Evolutionary conservation across 2,888 invertebrate genomes (phyloP), one percentile per base, ranked within the genome.

Genomic region (Scaptomyza reducta): DNA sequence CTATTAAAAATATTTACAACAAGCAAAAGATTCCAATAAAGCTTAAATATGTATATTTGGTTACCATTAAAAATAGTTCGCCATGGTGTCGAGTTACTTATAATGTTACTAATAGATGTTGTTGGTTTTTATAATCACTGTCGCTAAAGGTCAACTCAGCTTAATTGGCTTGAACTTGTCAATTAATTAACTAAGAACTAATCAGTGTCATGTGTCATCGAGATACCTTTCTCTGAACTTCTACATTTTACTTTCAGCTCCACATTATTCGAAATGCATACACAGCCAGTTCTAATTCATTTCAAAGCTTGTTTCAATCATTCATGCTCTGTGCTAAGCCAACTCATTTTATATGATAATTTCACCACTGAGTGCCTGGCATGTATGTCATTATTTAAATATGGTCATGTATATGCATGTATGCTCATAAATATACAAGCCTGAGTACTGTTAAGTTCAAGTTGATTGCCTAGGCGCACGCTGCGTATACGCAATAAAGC

Each of bases 311-410:
- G 16, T 60, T 58, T 44, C 42, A 44, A 50, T 61, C 41, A 16
- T 45, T 44, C 14, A 44, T 0, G 16, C 29, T 61, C 62, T 63
- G 77, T 69, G 86, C 53, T 49, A 83, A 67, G 73, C 67, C 63
- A 13, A 66, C 70, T 63, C 58, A 67, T 83, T 68, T 77, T 60
- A 74, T 65, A 84, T 84, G 85, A 68, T 81, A 84, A 80, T 84
- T 78, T 87, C 64, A 25, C 51, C 50, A 77, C 59, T 71, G 85
- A 84, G 58, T 66, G 57, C 40, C 10, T 42, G 45, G 18, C 71
- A 35, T 51, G 47, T 58, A 41, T 60, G 46, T 33, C 49, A 57
- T 25, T 41, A 25, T 50, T 47, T 33, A 14, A 46, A 9, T 27
- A 14, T 53, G 14, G 10, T 7, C 31, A 5, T 11, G 27, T 14